Base-by-base conservation (phyloP, 2,888 invertebrate genomes). In the Drepanosiphum platanoidis region DNA sequence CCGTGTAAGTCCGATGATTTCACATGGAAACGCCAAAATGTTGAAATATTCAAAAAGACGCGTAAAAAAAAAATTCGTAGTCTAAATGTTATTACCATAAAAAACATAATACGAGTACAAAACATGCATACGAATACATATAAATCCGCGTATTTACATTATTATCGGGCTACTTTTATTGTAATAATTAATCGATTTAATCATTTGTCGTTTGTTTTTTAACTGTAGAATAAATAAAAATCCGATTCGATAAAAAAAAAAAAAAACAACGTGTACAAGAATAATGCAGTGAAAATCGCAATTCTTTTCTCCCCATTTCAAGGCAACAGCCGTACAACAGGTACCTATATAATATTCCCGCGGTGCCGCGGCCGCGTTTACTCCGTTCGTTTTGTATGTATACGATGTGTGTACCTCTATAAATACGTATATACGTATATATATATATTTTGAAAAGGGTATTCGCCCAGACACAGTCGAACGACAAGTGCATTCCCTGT, bases 401-500 rank as follows among this genome's bases (percentile, higher is more conserved):
- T 58, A 22, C 4, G 61, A n/a, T 78, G 27, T 61, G 34, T 42
- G 22, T 78, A 22, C 11, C 5, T 32, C 32, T 9, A 36, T 34
- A n/a, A n/a, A 34, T 52, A 52, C n/a, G 30, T 72, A 46, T 52
- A 2, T 27, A 15, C 30, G 22, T 78, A 30, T 66, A 42, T 72
- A 42, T 82, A 30, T 42, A 30, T 46, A 72, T 72, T 39, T 30
- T 66, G 64, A 74, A 83, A 83, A 83, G 83, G 83, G 74, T 82
- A 81, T 71, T 68, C 68, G 79, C 68, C 3, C 46, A 39, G 32
- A 52, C 79, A 42, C 39, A 36, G 78, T 78, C 36, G 30, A 61
- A 61, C 82, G 83, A 83, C 83, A 83, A 83, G 83, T 83, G 83
- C 74, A 66, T 64, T 75, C 83, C 75, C 83, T 27, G 66, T 64